Conservation (phyloP, 2,888 invertebrate species). For the Oscheius sp. region DNA sequence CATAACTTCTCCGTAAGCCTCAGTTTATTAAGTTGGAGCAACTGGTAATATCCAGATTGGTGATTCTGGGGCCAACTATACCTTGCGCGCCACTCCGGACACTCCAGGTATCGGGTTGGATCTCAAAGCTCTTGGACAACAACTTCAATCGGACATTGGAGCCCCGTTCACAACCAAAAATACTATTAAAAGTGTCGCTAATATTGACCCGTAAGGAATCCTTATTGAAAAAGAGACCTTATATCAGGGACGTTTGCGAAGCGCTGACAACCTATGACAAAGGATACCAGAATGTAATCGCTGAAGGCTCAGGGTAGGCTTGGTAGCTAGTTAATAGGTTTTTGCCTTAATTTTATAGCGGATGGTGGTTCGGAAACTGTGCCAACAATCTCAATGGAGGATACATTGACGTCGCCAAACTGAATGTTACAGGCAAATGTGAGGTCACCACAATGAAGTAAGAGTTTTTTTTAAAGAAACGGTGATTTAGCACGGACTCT, state of each 20-base stretch:
- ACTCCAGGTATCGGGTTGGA: conserved; percentile 42
- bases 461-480: conserved; percentile 14
- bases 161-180: neutral
- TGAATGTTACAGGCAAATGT: neutral
- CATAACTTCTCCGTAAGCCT: conserved; percentile 43
- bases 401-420: neutral
- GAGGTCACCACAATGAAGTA: neutral
- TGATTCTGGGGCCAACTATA: conserved; percentile 33
- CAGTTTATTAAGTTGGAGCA: neutral
- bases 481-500: neutral
- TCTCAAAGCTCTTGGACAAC: neutral
- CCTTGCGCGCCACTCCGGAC: conserved; percentile 39
- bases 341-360: conserved; percentile 47
- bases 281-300: neutral
- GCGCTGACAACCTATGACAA: neutral
- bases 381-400: conserved; percentile 54
- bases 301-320: neutral
- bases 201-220: neutral
- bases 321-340: neutral
- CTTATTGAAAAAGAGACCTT: neutral
- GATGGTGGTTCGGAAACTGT: conserved; percentile 60
- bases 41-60: conserved; percentile 39
- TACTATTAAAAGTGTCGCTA: neutral
- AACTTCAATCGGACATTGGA: too few relatives aligned
- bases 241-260: conserved; percentile 11